phyloP scores from a whole-genome alignment of 2,888 invertebrate species.

The Lasiommata megera region DNA sequence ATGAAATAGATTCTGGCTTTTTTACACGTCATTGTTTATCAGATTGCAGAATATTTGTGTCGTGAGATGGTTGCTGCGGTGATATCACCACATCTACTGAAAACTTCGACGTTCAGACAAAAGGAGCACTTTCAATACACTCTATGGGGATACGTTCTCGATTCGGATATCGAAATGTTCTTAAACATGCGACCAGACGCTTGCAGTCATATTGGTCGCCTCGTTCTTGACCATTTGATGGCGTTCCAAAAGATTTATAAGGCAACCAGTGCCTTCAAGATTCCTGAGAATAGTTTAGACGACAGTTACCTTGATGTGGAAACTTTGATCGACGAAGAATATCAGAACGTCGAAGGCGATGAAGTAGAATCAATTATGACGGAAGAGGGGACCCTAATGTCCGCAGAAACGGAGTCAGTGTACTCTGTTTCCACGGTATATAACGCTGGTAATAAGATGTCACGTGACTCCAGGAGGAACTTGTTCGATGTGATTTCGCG shows the following conservation, averaged over 20 bases:
- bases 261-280: slow-evolving; percentile 49
- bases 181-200: slow-evolving; percentile 81
- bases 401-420: slow-evolving; percentile 67
- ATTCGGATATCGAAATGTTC: slow-evolving; percentile 80
- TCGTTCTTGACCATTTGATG: slow-evolving; percentile 78
- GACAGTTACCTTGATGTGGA: slow-evolving; percentile 67
- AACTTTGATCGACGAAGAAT: slow-evolving; percentile 71
- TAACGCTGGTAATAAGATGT: slow-evolving; percentile 55
- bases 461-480: slow-evolving; percentile 66
- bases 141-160: slow-evolving; percentile 80
- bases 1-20: too few relatives aligned
- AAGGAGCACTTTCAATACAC: slow-evolving; percentile 79
- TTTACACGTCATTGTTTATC: not conserved
- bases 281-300: slow-evolving; percentile 58
- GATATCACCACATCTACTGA: slow-evolving; percentile 71
- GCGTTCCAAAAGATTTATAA: slow-evolving; percentile 77
- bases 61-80: slow-evolving; percentile 82
- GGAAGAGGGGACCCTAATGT: slow-evolving; percentile 65
- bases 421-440: slow-evolving; percentile 70
- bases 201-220: slow-evolving; percentile 78
- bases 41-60: slow-evolving; percentile 84
- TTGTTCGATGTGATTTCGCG: slow-evolving; percentile 70
- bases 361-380: slow-evolving; percentile 66
- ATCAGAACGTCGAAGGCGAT: slow-evolving; percentile 68
- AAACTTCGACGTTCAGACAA: slow-evolving; percentile 72